Base-by-base conservation (phyloP, 2,797 vertebrate genomes). In the Margarornis squamiger region DNA sequence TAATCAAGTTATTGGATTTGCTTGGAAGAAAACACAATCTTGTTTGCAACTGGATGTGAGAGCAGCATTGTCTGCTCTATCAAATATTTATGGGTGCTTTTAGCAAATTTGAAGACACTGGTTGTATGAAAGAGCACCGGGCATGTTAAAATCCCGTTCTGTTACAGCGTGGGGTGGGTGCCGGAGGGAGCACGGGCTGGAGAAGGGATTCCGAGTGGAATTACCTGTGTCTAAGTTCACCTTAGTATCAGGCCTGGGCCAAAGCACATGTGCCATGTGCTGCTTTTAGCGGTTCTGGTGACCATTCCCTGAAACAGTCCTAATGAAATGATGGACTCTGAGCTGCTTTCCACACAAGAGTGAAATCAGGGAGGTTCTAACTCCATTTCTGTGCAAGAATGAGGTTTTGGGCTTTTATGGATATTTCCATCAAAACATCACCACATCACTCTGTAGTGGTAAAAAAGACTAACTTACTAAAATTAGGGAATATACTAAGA, bases 61-160 rank as follows among this genome's bases (percentile, higher is more conserved):
- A 83, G n/a, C 58, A 86, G 52, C 71, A 41, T 84, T 79, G 66
- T 81, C 66, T 73, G 41, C 59, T 86, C 45, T 54, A 57, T 96
- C 46, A 95, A 97, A 95, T 90, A 95, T 92, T 95, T 79, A 90
- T 87, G 52, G 32, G 57, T 90, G 77, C 71, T 95, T 96, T 94
- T 95, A 92, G 90, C 75, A 92, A 73, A 94, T 91, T 84, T 87
- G 90, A 87, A 92, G 93, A 26, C 63, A 29, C 10, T 76, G 74
- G 32, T 81, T 91, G 55, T 86, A 38, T 34, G 80, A 63, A 91
- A 36, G 18, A 71, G 57, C 48, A 15, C 7, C 26, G 21, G n/a
- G 10, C 21, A 30, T 62, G 63, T 76, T 90, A 65, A 96, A 90
- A 73, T 86, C 10, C 58, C 36, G 45, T 36, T 75, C 63, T 81